phyloP scores from a whole-genome alignment of 2,888 invertebrate species.

The Drosophila buzzatii region DNA sequence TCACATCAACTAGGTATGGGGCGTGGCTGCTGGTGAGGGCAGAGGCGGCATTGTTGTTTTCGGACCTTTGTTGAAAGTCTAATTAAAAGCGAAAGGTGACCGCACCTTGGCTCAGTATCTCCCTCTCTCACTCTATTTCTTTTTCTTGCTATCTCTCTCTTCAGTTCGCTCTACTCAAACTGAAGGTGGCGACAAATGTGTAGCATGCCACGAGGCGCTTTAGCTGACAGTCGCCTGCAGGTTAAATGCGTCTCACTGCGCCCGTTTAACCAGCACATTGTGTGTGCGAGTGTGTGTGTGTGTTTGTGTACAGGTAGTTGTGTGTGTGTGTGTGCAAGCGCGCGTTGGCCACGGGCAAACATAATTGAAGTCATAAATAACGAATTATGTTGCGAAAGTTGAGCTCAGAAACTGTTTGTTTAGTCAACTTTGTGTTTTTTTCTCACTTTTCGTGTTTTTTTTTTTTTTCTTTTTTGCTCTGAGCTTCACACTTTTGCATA shows the following conservation, averaged over 20 bases:
- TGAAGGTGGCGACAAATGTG: slow-evolving; percentile 68
- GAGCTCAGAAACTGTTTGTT: slow-evolving; percentile 65
- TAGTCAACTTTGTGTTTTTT: slow-evolving; percentile 51
- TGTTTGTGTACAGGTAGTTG: slow-evolving; percentile 28
- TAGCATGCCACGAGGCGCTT: slow-evolving; percentile 52
- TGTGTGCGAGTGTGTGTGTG: slow-evolving; percentile 22
- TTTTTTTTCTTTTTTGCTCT: slow-evolving; percentile 8
- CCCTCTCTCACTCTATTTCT: not conserved
- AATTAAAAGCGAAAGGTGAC: slow-evolving; percentile 67
- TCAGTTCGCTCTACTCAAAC: slow-evolving; percentile 10
- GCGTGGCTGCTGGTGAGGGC: not conserved
- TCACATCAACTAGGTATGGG: not conserved
- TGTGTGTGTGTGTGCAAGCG: slow-evolving; percentile 20
- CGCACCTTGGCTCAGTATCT: slow-evolving; percentile 43
- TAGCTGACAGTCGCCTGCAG: slow-evolving; percentile 41
- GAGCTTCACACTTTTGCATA: slow-evolving; percentile 74
- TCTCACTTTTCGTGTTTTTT: not conserved
- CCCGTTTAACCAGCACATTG: slow-evolving; percentile 62
- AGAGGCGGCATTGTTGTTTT: slow-evolving; percentile 21
- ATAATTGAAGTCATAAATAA: slow-evolving; percentile 82
- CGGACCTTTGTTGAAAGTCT: slow-evolving; percentile 54
- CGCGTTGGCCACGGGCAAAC: slow-evolving; percentile 67
- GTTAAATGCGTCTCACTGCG: slow-evolving; percentile 69
- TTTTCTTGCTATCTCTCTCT: not conserved
- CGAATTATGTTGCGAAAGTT: slow-evolving; percentile 79